Conservation (phyloP, 2,113 vertebrate species). For the Struthio camelus region DNA sequence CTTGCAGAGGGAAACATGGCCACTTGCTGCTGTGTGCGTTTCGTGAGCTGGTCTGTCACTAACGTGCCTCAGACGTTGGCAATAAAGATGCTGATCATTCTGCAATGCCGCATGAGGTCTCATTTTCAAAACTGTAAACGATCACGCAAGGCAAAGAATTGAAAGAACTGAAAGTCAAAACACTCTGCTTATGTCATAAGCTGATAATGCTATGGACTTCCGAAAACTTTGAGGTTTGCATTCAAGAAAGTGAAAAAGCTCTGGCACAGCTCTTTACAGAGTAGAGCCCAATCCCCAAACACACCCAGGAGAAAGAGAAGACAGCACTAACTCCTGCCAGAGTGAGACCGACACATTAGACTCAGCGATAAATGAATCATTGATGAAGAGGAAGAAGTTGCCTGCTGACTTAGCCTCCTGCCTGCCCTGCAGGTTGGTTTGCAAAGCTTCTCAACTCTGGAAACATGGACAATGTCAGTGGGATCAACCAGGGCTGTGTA, state of each 20-base stretch:
- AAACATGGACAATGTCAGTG: neutral
- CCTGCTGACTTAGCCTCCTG: neutral
- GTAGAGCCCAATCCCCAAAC: neutral
- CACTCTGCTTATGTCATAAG: neutral
- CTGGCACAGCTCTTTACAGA: neutral
- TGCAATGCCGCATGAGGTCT: neutral
- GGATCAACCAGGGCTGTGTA: neutral
- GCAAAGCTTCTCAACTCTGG: neutral
- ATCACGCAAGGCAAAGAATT: neutral
- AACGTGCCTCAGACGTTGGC: neutral
- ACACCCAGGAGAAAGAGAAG: neutral
- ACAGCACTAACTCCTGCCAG: neutral
- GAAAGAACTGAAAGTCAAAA: neutral
- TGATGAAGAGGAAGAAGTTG: neutral
- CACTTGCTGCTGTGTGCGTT: neutral
- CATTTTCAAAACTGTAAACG: neutral
- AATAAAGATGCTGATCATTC: neutral
- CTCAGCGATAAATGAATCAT: neutral
- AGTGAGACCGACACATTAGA: neutral
- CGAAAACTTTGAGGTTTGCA: neutral
- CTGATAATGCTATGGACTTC: neutral
- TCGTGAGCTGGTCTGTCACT: neutral
- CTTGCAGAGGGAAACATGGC: neutral
- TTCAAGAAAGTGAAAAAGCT: neutral
- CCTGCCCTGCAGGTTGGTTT: neutral